Evolutionary conservation across 2,797 vertebrate species (phyloP).

Genomic region (Oophaga sylvatica): DNA sequence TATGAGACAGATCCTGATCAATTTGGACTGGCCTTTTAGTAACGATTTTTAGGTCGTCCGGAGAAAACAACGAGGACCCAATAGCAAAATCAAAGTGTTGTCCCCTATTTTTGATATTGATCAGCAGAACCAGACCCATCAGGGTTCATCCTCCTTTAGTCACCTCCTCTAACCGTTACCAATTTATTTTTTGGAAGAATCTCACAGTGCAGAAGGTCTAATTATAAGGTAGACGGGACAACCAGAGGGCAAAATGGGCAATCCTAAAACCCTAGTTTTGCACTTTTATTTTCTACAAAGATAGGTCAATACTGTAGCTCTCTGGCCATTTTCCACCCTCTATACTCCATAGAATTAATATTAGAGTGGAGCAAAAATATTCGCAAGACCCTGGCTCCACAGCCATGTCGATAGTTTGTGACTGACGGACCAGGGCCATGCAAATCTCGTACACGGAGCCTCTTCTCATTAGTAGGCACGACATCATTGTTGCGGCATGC

Average conservation of each 20-base stretch:
- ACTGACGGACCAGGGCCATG: no score
- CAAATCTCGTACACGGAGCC: no score
- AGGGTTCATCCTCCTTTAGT: background rate
- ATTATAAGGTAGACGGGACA: no score
- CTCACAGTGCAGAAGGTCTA: background rate
- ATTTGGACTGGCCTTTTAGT: background rate
- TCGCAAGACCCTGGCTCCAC: no score
- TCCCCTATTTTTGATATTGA: background rate
- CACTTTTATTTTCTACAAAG: background rate
- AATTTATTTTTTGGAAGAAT: background rate
- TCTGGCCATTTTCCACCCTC: background rate
- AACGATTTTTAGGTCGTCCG: background rate
- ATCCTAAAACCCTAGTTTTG: no score
- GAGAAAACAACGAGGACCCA: background rate
- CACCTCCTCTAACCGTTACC: background rate
- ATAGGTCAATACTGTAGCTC: background rate
- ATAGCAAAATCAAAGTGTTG: background rate
- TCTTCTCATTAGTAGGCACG: no score
- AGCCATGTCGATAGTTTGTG: no score
- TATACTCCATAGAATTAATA: no score
- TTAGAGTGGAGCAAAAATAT: no score
- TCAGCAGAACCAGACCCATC: background rate
- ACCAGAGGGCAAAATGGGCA: no score
- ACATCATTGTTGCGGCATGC: background rate
- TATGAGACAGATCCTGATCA: background rate